Evolutionary conservation across 2,888 invertebrate genomes (phyloP), one percentile per base, ranked within the genome.

Genomic region (Nymphalis c-album): DNA sequence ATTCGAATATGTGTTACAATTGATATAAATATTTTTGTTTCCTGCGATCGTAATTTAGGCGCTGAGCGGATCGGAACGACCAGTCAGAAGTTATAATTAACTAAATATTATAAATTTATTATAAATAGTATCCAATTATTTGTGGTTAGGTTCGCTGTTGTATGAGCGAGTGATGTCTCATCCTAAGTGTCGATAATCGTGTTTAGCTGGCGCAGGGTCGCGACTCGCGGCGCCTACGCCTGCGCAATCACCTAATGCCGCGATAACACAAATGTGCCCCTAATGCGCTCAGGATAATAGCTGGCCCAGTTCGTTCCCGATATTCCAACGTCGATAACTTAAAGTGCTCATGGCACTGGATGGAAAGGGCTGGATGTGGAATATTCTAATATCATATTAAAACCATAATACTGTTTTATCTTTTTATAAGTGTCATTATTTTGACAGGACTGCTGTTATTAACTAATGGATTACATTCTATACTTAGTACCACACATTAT

Each of bases 271-370:
- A 20, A 45, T 60, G n/a, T 35, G 53, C 20, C 65, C 65, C 60
- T 65, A 65, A 65, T 65, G 65, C 65, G 53, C 50, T 26, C 60
- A 50, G 66, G 69, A 55, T 69, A 66, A 64, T 64, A 47, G 59
- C 17, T 62, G 63, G 10, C 13, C 67, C 26, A 62, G 45, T 67
- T 67, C 31, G 13, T n/a, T 57, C n/a, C 26, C n/a, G 45, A 63
- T 45, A 64, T 50, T 26, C 10, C 18, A 22, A 40, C 10, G 7
- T 6, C 26, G 18, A 57, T 64, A 58, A n/a, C 58, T 17, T 17
- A 20, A 31, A 55, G n/a, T n/a, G n/a, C n/a, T n/a, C 26, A n/a
- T n/a, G 7, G n/a, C 31, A n/a, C 13, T 20, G 26, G 4, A 22
- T 51, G 26, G 51, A 22, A 51, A 51, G 10, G 26, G 4, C 40